These are phyloP conservation scores for Drosophila demipolita DNA, from an alignment of 2,888 invertebrate species.

Conservation along the genomic window DNA sequence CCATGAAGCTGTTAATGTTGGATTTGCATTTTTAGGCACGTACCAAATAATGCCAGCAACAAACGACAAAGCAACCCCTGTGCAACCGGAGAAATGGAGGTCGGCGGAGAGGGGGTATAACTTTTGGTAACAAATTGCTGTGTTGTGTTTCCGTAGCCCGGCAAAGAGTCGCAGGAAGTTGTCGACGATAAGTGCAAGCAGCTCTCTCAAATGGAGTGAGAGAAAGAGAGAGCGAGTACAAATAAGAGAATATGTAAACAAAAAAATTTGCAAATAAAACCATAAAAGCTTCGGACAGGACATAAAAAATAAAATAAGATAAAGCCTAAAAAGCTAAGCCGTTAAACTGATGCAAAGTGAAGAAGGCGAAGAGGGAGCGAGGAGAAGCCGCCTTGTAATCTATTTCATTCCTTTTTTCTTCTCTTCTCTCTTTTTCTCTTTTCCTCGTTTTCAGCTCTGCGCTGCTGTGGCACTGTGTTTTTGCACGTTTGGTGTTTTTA, in stretches of 20 bases:
- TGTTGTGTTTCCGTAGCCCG: slow-evolving; percentile 43
- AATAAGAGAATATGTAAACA: slow-evolving; percentile 51
- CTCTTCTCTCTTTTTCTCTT: slow-evolving; percentile 5
- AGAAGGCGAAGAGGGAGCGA: not conserved
- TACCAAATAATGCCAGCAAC: slow-evolving; percentile 39
- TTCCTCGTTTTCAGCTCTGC: slow-evolving; percentile 3
- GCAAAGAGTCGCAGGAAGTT: slow-evolving; percentile 52
- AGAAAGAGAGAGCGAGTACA: not conserved
- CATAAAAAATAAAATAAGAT: slow-evolving; percentile 41
- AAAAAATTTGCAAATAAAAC: slow-evolving; percentile 66
- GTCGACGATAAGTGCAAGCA: slow-evolving; percentile 43
- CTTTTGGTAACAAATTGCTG: slow-evolving; percentile 62
- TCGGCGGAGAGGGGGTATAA: slow-evolving; percentile 4
- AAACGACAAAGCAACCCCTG: slow-evolving; percentile 48
- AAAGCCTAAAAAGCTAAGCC: slow-evolving; percentile 40
- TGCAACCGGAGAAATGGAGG: not conserved
- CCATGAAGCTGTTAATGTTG: slow-evolving; percentile 15
- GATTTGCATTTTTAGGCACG: slow-evolving; percentile 73
- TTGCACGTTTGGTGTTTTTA: slow-evolving; percentile 53
- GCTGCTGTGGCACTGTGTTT: slow-evolving; percentile 9
- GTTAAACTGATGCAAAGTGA: slow-evolving; percentile 38
- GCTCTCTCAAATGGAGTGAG: not conserved
- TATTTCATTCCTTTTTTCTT: not conserved
- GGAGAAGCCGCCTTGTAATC: slow-evolving; percentile 1
- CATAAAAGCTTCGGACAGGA: slow-evolving; percentile 64